phyloP scores from a whole-genome alignment of 2,797 vertebrate genomes.

The Tachyglossus aculeatus region DNA sequence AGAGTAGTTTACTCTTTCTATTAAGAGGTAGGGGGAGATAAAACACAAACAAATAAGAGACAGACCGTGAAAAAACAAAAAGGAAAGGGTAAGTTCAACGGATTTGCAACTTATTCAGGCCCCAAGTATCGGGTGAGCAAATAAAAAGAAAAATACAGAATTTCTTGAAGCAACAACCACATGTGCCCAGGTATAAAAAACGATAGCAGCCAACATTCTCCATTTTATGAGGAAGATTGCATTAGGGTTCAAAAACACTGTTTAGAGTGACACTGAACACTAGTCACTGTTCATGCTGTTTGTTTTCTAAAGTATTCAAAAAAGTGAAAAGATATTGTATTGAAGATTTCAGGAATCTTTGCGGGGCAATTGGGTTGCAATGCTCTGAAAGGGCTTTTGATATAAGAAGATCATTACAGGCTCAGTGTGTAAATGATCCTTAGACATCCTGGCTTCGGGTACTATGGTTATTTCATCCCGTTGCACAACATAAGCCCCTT shows the following conservation, averaged over 20 bases:
- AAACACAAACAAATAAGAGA: conserved; percentile 79
- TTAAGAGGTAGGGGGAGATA: conserved; percentile 78
- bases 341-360: conserved; percentile 86
- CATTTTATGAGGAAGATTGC: conserved; percentile 59
- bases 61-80: conserved; percentile 68
- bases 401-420: conserved; percentile 84
- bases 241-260: conserved; percentile 73
- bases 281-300: conserved; percentile 73
- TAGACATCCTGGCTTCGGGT: conserved; percentile 54
- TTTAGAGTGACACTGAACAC: conserved; percentile 80
- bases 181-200: conserved; percentile 50
- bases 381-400: conserved; percentile 84
- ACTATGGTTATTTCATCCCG: conserved; percentile 40
- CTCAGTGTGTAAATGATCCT: conserved; percentile 87
- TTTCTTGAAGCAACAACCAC: conserved; percentile 22
- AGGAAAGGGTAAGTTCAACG: conserved; percentile 61
- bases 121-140: conserved; percentile 17
- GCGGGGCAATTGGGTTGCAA: conserved; percentile 81
- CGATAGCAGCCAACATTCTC: neutral
- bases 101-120: conserved; percentile 62
- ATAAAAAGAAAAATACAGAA: conserved; percentile 8
- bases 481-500: conserved; percentile 26
- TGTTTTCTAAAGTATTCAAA: conserved; percentile 80
- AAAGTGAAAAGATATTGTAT: conserved; percentile 83
- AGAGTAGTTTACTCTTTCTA: conserved; percentile 80